Conservation (phyloP, 2,113 vertebrate species). For the Tetrao urogallus region DNA sequence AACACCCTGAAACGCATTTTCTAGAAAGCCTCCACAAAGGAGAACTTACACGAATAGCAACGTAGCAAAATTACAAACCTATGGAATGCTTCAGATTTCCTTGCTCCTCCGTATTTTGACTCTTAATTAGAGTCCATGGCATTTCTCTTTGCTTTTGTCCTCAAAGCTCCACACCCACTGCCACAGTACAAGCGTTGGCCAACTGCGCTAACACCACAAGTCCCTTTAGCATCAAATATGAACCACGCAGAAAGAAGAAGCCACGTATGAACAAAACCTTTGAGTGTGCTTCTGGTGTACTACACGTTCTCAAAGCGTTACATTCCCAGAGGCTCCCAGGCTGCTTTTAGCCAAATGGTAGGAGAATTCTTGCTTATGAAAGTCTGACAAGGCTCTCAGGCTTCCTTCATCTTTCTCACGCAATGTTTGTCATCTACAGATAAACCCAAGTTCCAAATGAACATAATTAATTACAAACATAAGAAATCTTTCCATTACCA, state of each 20-base stretch:
- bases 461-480: background rate
- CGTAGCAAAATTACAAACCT: constrained; percentile 77
- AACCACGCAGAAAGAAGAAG: constrained; percentile 64
- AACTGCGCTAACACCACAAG: constrained; percentile 77
- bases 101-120: constrained; percentile 73
- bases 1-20: background rate
- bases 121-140: constrained; percentile 62
- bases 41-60: background rate
- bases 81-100: constrained; percentile 78
- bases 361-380: background rate
- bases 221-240: constrained; percentile 55
- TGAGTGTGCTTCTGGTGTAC: too few relatives aligned
- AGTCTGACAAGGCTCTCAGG: background rate
- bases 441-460: background rate
- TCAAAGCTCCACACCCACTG: constrained; percentile 76
- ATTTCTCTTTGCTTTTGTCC: constrained; percentile 61
- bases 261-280: background rate
- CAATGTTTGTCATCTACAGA: background rate
- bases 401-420: background rate
- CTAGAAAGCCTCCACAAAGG: background rate
- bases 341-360: background rate
- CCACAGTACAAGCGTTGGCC: constrained; percentile 81
- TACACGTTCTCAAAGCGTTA: background rate
- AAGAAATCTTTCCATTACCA: background rate
- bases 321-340: background rate